Evolutionary conservation across 23 tunicate species (phyloP), one percentile per base, ranked within the genome.

Genomic region (Corella eumyota): DNA sequence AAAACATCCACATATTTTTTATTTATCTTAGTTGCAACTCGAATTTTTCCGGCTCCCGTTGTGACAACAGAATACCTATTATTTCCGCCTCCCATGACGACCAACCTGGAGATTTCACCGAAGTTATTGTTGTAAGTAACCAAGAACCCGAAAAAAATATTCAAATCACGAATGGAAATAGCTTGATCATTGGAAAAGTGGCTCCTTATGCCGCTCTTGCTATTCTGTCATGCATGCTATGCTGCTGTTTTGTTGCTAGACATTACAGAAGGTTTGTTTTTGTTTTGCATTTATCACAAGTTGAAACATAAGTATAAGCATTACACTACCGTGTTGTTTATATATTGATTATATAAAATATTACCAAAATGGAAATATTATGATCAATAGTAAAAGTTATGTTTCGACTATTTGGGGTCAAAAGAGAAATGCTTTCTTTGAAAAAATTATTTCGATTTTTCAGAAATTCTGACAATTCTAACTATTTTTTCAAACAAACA

Each of bases 191-290:
- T 60, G 65, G 45, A 60, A 60, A 32, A 32, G 34, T 60, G 15
- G 65, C 65, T 23, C 71, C 71, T 1, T 66, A 66, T 33, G 57
- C 50, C 53, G 52, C 71, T 49, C 26, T 66, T 66, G 71, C 59
- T n/a, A 28, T 66, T 30, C 30, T 66, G 44, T 66, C 71, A 15
- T 47, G 35, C 36, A 47, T 66, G 37, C 34, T 66, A 47, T 40
- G 55, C 4, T 66, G 71, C 32, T 66, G 71, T 32, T 29, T 66
- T 47, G 71, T 66, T 25, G 37, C 35, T 35, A 28, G 53, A 5
- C 32, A 66, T 30, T 20, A 29, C 32, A 50, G 34, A 28, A 66
- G 71, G 71, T 66, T 45, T 25, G 71, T 66, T 50, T n/a, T n/a
- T n/a, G n/a, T n/a, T n/a, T n/a, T n/a, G n/a, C 15, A 15, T 44